Percentiles rank a stretch among this genome's conserved stretches.
These are phyloP conservation scores for Alligator sinensis DNA, from an alignment of 2,113 vertebrate species.

Conservation along the genomic window DNA sequence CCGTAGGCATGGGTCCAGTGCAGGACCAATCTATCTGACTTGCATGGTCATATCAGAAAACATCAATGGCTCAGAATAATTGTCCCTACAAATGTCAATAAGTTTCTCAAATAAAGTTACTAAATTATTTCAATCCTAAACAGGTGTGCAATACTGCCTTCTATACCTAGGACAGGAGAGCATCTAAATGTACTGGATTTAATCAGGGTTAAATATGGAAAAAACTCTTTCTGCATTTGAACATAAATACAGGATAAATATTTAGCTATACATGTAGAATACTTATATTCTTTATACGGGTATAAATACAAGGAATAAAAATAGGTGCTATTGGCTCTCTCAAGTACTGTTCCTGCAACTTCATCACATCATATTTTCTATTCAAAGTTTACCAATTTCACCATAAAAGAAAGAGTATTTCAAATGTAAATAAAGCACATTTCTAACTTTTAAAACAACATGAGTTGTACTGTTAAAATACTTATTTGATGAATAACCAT, in stretches of 20 bases:
- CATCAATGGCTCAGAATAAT: not conserved
- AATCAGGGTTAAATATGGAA: not conserved
- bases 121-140: not conserved
- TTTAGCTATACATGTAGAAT: no score
- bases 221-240: no score
- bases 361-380: not conserved
- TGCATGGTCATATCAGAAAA: not conserved
- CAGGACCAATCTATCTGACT: not conserved
- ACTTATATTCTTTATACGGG: no score
- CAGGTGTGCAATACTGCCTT: not conserved
- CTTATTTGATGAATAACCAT: not conserved
- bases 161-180: not conserved
- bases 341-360: not conserved
- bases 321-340: not conserved
- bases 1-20: not conserved
- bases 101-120: not conserved
- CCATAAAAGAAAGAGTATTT: not conserved
- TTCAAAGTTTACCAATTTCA: conserved; percentile 1
- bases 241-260: no score
- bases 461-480: conserved; percentile 12
- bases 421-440: not conserved
- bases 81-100: not conserved
- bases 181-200: not conserved
- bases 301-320: no score
- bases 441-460: not conserved